A percentile compares a stretch with the other conserved stretches of the same genome.
Evolutionary conservation across 2,797 vertebrate genomes (phyloP).

Genomic region (Serranus cabrilla): DNA sequence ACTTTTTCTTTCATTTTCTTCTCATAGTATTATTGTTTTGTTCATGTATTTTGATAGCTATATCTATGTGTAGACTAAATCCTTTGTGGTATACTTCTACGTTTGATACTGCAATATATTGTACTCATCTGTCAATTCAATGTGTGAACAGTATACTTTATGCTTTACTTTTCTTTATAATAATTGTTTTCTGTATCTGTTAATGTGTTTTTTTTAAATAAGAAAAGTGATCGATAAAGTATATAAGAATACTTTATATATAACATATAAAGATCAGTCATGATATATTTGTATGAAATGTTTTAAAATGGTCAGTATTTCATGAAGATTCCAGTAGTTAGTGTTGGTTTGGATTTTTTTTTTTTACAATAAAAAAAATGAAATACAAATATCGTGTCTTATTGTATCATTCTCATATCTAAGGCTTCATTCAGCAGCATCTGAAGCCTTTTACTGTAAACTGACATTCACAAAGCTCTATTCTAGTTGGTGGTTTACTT

Average conservation of each 20-base stretch:
- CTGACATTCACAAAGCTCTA: conserved; percentile 26
- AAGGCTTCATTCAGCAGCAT: conserved; percentile 1
- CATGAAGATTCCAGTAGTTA: too few species aligned
- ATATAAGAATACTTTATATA: not conserved
- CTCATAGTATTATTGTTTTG: not conserved
- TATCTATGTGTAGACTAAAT: not conserved
- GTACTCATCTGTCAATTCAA: not conserved
- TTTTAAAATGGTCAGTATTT: too few species aligned
- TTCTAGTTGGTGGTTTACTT: conserved; percentile 24
- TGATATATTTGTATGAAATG: too few species aligned
- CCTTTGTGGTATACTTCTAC: not conserved
- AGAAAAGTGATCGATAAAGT: not conserved
- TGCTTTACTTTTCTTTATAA: too few species aligned
- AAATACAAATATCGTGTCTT: not conserved
- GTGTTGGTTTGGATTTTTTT: not conserved
- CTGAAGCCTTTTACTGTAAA: not conserved
- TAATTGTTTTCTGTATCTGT: not conserved
- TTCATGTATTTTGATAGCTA: not conserved
- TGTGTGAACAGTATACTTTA: not conserved
- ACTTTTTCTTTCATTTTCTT: not conserved
- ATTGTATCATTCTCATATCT: not conserved
- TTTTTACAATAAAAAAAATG: not conserved
- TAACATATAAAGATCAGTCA: not conserved
- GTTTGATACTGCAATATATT: too few species aligned
- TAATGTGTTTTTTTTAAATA: not conserved